These are phyloP conservation scores for Embiotoca jacksoni DNA, from an alignment of 2,113 vertebrate genomes.

Conservation along the genomic window DNA sequence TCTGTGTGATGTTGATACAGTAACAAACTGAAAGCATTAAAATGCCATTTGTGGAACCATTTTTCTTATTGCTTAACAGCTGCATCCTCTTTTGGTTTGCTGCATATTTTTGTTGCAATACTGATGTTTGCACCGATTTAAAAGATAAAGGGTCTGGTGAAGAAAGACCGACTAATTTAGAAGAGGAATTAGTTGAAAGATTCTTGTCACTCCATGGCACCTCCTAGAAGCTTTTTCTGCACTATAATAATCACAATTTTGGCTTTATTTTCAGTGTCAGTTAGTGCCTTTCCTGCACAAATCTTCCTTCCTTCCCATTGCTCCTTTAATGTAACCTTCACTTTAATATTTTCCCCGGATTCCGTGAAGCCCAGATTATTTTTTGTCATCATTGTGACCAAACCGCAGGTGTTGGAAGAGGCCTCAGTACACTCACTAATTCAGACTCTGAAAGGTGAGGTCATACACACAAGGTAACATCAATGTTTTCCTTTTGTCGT, in stretches of 20 bases:
- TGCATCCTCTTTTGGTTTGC: background rate
- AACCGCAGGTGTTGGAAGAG: conserved; percentile 11
- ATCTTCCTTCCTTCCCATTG: background rate
- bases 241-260: background rate
- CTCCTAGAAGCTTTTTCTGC: background rate
- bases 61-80: background rate
- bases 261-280: background rate
- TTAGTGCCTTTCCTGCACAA: conserved; percentile 6
- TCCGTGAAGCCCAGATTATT: conserved; percentile 10
- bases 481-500: background rate
- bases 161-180: background rate
- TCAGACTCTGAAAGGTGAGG: conserved; percentile 27
- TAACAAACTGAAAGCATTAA: conserved; percentile 19
- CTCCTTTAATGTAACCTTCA: conserved; percentile 11
- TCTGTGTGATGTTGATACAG: conserved; percentile 1
- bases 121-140: background rate
- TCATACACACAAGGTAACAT: conserved; percentile 9
- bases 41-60: conserved; percentile 4
- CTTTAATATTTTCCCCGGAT: background rate
- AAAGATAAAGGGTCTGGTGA: background rate
- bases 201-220: background rate
- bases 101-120: background rate
- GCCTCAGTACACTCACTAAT: conserved; percentile 21
- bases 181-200: background rate
- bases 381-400: conserved; percentile 22